Conservation (phyloP, 2,888 invertebrate genomes). For the Myathropa florea region DNA sequence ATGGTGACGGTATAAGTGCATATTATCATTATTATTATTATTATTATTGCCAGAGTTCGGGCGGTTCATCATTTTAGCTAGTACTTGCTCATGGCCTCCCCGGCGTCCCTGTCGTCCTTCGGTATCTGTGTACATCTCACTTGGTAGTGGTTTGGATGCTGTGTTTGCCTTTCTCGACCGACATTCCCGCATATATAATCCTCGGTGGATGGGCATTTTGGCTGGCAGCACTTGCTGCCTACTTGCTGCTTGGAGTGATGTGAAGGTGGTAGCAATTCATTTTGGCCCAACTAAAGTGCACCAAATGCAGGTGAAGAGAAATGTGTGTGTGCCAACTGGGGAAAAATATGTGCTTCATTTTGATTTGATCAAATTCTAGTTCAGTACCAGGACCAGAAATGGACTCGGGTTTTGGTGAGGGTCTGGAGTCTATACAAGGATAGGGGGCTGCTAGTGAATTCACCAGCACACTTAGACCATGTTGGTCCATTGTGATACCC, state of each 20-base stretch:
- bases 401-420: too few relatives aligned
- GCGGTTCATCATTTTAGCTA: constrained; percentile 58
- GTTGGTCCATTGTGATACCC: too few relatives aligned
- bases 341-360: constrained; percentile 46
- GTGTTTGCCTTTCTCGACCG: constrained; percentile 57
- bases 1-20: constrained; percentile 70
- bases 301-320: constrained; percentile 3
- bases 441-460: too few relatives aligned
- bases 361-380: not conserved
- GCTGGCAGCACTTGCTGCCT: constrained; percentile 39
- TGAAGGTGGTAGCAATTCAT: constrained; percentile 9
- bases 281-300: constrained; percentile 1
- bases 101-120: not conserved
- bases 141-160: constrained; percentile 33
- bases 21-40: constrained; percentile 68
- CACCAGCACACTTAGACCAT: too few relatives aligned
- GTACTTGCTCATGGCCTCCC: constrained; percentile 3
- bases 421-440: too few relatives aligned
- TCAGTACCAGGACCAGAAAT: too few relatives aligned
- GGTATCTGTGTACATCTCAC: constrained; percentile 29
- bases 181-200: constrained; percentile 45
- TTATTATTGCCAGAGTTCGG: constrained; percentile 64
- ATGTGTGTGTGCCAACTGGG: not conserved
- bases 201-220: constrained; percentile 49
- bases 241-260: not conserved